Base-by-base conservation (phyloP, 2,888 invertebrate species). In the Artemia sp. region DNA sequence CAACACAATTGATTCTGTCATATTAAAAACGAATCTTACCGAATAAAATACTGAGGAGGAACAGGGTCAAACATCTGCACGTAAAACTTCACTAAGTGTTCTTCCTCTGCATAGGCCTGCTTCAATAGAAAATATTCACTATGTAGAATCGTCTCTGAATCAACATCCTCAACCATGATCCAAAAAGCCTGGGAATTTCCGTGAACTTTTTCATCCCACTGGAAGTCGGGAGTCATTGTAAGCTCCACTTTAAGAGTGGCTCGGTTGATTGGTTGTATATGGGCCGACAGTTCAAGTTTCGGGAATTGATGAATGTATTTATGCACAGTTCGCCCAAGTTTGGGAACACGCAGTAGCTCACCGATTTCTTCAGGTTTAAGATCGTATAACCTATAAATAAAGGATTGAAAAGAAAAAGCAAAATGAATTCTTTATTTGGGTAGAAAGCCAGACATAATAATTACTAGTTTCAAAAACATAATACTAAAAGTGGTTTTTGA, bases 61-160 rank as follows among this genome's bases (percentile, higher is more conserved):
- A 98, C 81, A 0, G 98, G 98, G 77, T 99, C 98, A 79, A 95
- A 97, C 51, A 99, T 91, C 0, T 98, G 97, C 67, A 98, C 96
- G 78, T 94, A 97, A 79, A 98, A 93, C 80, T 97, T 97, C 1
- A 99, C 87, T 51, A 89, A 83, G 78, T 98, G 98, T 77, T 97
- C 97, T 77, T 98, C 97, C 73, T 85, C 84, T 70, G 88, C 86
- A 80, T 94, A 98, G 79, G 94, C 95, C 71, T 92, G 85, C 79
- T 98, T 98, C 5, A 98, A 82, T 52, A 99, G 82, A 80, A 95
- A 95, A 78, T 88, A 91, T 78, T 96, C 95, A 78, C 97, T 92
- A 78, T 98, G 98, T 10, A 99, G 83, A 73, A 98, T 81, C 4
- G 73, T 73, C 68, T 75, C 74, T 5, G 73, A 73, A 69, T 74